A percentile compares a stretch with the other conserved stretches of the same genome.
These are phyloP conservation scores for Diarsia mendica DNA, from an alignment of 2,888 invertebrate species.

Conservation along the genomic window DNA sequence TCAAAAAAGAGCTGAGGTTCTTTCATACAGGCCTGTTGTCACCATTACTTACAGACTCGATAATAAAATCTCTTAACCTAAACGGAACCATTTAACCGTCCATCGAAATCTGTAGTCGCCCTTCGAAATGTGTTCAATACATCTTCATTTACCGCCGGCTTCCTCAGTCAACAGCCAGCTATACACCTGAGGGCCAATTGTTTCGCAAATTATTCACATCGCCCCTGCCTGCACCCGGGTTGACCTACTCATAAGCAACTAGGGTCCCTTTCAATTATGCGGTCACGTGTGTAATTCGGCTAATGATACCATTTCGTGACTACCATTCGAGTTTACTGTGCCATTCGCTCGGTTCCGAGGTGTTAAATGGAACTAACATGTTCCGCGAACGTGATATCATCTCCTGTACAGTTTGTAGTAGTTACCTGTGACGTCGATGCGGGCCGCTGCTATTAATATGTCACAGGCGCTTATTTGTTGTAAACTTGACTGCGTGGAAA, in stretches of 20 bases:
- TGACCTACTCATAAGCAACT: conserved; percentile 65
- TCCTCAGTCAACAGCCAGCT: conserved; percentile 59
- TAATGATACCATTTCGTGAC: conserved; percentile 82
- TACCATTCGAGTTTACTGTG: conserved; percentile 76
- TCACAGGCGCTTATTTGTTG: conserved; percentile 63
- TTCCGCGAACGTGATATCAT: conserved; percentile 77
- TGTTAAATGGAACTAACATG: conserved; percentile 86
- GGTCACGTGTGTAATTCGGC: conserved; percentile 78
- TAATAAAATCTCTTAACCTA: conserved; percentile 1
- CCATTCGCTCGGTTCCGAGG: conserved; percentile 75
- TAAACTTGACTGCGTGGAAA: conserved; percentile 17
- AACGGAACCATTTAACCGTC: conserved; percentile 37
- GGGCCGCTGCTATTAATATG: conserved; percentile 66
- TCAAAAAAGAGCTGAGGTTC: not conserved
- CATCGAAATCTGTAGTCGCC: conserved; percentile 47
- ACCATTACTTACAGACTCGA: not conserved
- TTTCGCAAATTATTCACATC: conserved; percentile 74
- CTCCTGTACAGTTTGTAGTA: conserved; percentile 69
- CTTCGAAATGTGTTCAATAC: conserved; percentile 61
- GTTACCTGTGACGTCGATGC: conserved; percentile 64
- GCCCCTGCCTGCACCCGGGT: conserved; percentile 64
- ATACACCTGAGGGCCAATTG: conserved; percentile 71
- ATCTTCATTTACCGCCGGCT: conserved; percentile 62
- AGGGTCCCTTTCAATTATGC: conserved; percentile 75
- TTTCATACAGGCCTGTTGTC: not conserved